Evolutionary conservation across 2,797 vertebrate genomes (phyloP).

Genomic region (Danio choprae): DNA sequence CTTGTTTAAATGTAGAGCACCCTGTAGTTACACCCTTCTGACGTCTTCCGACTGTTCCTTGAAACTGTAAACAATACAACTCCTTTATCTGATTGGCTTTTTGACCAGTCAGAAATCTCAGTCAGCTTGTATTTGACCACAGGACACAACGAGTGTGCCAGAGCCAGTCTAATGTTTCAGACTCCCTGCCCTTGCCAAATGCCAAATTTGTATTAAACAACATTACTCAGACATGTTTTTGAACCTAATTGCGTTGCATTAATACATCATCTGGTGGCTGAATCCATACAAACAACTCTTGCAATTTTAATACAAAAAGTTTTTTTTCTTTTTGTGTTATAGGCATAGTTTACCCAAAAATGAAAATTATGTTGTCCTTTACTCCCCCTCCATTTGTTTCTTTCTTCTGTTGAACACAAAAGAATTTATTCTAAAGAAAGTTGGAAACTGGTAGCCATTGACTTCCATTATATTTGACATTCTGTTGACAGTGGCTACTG

Average conservation of each 20-base stretch:
- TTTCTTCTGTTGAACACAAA: no score
- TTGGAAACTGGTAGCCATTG: no score
- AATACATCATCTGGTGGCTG: background rate
- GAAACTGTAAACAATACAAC: slow-evolving; percentile 33
- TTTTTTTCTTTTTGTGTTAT: no score
- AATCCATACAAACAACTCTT: background rate
- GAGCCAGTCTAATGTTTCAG: slow-evolving; percentile 17
- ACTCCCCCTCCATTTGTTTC: no score
- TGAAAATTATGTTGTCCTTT: no score
- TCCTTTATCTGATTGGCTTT: slow-evolving; percentile 33
- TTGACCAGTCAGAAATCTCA: slow-evolving; percentile 23
- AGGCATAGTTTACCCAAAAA: no score
- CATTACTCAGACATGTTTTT: slow-evolving; percentile 6
- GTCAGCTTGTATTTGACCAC: slow-evolving; percentile 8
- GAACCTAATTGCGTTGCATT: slow-evolving; percentile 3
- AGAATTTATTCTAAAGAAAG: no score
- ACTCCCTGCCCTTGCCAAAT: background rate
- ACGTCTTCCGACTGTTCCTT: slow-evolving; percentile 6
- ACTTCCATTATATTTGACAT: no score
- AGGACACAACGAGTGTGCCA: background rate
- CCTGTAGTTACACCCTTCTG: slow-evolving; percentile 26
- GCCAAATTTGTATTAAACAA: slow-evolving; percentile 8
- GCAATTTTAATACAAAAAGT: background rate
- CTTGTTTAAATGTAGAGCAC: background rate
- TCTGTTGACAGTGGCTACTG: no score